Percentiles rank a stretch among this genome's conserved stretches.
phyloP scores from a whole-genome alignment of 2,113 vertebrate genomes.

The Petaurus breviceps region DNA sequence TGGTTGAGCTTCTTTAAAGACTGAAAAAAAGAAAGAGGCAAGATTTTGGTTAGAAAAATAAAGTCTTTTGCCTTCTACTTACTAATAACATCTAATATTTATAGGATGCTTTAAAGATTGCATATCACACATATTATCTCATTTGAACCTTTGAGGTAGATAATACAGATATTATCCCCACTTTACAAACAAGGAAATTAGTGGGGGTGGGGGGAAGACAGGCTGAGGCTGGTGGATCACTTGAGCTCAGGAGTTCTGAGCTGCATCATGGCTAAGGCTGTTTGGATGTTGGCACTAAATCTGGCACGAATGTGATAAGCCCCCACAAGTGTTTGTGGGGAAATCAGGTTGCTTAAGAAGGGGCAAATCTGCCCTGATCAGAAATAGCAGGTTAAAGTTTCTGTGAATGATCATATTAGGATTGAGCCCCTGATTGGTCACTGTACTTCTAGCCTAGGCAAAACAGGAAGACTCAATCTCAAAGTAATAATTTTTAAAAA shows the following conservation, averaged over 20 bases:
- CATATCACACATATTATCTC: neutral
- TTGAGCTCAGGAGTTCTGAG: neutral
- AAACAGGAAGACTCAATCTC: neutral
- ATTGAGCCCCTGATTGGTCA: neutral
- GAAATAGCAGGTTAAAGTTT: neutral
- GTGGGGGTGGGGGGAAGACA: neutral
- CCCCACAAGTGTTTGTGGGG: neutral
- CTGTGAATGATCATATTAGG: neutral
- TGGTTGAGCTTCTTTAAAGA: slow-evolving; percentile 91
- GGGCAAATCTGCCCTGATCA: neutral
- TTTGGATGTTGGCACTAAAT: neutral
- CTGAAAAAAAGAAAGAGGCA: slow-evolving; percentile 75
- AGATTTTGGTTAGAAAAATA: slow-evolving; percentile 17
- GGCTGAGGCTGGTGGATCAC: neutral
- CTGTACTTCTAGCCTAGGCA: neutral
- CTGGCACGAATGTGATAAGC: neutral
- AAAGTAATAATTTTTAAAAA: neutral
- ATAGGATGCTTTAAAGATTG: neutral
- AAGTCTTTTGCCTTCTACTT: neutral
- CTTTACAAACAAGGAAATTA: neutral
- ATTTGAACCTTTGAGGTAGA: neutral
- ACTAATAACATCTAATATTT: neutral
- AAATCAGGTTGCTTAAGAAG: neutral
- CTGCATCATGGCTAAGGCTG: neutral
- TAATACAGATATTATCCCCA: neutral